These are phyloP conservation scores for Parnassius orleans DNA, from an alignment of 2,888 invertebrate genomes.

Conservation along the genomic window DNA sequence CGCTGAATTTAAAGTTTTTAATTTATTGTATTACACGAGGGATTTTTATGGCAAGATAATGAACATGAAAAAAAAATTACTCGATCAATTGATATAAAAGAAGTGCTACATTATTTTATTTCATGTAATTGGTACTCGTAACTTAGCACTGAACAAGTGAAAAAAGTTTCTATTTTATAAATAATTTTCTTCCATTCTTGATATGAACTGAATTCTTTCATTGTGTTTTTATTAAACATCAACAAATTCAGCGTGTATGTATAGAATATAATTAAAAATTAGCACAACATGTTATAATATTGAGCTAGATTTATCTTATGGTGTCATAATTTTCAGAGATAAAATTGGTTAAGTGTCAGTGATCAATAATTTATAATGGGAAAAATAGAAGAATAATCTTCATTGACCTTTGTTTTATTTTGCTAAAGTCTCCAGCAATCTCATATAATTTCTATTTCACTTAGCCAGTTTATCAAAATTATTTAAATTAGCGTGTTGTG, in stretches of 20 bases:
- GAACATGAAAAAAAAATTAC: no score
- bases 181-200: no score
- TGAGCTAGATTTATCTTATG: slow-evolving; percentile 5
- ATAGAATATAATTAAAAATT: slow-evolving; percentile 2
- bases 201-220: neutral
- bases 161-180: no score
- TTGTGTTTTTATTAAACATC: slow-evolving; percentile 4
- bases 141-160: no score
- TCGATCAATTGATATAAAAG: no score
- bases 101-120: no score
- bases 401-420: no score
- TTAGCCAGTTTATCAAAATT: slow-evolving; percentile 13
- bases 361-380: neutral
- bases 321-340: slow-evolving; percentile 9
- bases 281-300: slow-evolving; percentile 9
- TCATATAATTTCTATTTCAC: neutral
- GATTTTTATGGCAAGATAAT: no score
- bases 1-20: slow-evolving; percentile 20
- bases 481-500: slow-evolving; percentile 25
- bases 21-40: no score
- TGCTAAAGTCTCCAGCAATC: no score
- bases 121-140: no score
- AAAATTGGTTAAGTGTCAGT: slow-evolving; percentile 6
- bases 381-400: no score
- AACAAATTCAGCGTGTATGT: slow-evolving; percentile 12